Base-by-base conservation (phyloP, 1,140 invertebrate species). In the Bilobella aurantiaca region DNA sequence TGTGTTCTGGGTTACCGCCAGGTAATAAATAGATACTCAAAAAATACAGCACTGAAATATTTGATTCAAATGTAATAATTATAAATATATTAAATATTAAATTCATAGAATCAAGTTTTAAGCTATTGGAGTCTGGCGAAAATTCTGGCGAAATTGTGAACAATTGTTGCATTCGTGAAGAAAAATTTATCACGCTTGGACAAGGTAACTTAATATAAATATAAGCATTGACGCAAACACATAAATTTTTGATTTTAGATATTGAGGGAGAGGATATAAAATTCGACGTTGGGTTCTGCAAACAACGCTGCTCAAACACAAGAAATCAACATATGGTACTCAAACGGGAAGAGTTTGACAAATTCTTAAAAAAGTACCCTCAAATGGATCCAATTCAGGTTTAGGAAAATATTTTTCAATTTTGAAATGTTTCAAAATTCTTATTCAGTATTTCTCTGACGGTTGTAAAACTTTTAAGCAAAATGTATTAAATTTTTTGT, bases 321-420 rank as follows among this genome's bases (percentile, higher is more conserved):
- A 23, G 27, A n/a, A n/a, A n/a, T n/a, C n/a, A n/a, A n/a, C n/a
- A n/a, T n/a, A 42, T 42, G 34, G 34, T 18, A 42, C 46, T 70
- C 37, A 70, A 67, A 28, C 49, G 69, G n/a, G 69, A 70, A 42
- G 66, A 70, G 47, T 70, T 70, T 56, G 69, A 70, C 49, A 67
- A 61, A 60, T 70, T 65, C 58, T 42, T 70, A 21, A 65, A 65
- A 32, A 67, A 63, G 59, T 68, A 65, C 46, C 69, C 69, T 8
- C 42, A 68, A 16, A 63, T 70, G 63, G 69, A 70, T 57, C 69
- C 69, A 30, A 66, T 70, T 60, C 66, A 70, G 61, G 69, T 70
- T 49, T 56, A 25, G 5, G 27, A 42, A n/a, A n/a, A n/a, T n/a
- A n/a, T n/a, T n/a, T n/a, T n/a, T n/a, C n/a, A n/a, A n/a, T n/a